Percentiles rank a stretch among this genome's conserved stretches.
Evolutionary conservation across 1,140 invertebrate species (phyloP).

Genomic region (Oryzaephilus surinamensis): DNA sequence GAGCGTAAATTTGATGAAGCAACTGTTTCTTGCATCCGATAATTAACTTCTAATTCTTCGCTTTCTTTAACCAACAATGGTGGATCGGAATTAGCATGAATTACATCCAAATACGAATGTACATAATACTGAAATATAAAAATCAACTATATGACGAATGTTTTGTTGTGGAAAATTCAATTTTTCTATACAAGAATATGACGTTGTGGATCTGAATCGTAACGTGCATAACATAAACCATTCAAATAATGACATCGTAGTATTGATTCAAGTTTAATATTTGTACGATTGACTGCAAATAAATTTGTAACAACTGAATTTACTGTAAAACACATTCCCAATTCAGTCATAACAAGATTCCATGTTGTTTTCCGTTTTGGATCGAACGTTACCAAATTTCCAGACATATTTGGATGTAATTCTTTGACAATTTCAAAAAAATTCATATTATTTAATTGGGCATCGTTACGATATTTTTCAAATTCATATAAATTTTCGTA

Average conservation of each 20-base stretch:
- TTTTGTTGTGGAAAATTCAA: conserved; percentile 11
- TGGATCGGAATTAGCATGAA: conserved; percentile 32
- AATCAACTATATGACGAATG: background rate
- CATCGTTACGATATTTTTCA: conserved; percentile 37
- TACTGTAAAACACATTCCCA: conserved; percentile 43
- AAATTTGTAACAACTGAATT: conserved; percentile 36
- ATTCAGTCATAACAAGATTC: conserved; percentile 43
- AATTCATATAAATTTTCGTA: conserved; percentile 38
- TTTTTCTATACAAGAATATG: conserved; percentile 34
- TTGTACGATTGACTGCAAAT: conserved; percentile 10
- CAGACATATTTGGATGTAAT: conserved; percentile 29
- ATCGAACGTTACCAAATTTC: conserved; percentile 28
- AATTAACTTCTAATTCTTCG: conserved; percentile 38
- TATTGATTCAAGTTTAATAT: conserved; percentile 4
- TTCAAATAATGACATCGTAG: conserved; percentile 44
- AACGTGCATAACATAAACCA: conserved; percentile 41
- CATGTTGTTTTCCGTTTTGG: conserved; percentile 30
- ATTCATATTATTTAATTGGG: conserved; percentile 36
- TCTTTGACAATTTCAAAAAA: conserved; percentile 35
- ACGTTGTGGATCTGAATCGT: conserved; percentile 33
- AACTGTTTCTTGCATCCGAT: conserved; percentile 41
- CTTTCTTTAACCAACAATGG: conserved; percentile 33
- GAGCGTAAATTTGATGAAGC: conserved; percentile 35
- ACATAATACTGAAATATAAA: conserved; percentile 37
- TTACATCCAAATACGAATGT: conserved; percentile 45